Evolutionary conservation across 1,140 invertebrate genomes (phyloP).

Genomic region (Drosophila teissieri): DNA sequence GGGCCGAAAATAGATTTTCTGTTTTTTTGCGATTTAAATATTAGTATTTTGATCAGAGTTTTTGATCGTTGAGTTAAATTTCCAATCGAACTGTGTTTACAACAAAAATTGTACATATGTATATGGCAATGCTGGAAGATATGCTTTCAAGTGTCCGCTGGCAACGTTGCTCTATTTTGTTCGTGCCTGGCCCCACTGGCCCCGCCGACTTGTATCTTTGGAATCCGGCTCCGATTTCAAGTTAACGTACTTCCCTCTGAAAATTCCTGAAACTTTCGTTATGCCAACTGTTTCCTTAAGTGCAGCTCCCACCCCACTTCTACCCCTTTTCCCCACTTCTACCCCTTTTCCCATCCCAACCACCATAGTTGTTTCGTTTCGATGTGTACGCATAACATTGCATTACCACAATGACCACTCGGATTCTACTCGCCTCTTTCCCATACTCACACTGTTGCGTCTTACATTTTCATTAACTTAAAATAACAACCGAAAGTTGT

Average conservation of each 20-base stretch:
- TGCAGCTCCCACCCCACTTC: background rate
- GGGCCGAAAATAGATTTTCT: too few relatives aligned
- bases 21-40: too few relatives aligned
- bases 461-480: constrained; percentile 77
- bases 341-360: background rate
- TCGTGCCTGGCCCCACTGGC: background rate
- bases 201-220: background rate
- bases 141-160: background rate
- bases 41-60: too few relatives aligned
- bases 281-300: constrained; percentile 37
- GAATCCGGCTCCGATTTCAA: constrained; percentile 1
- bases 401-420: constrained; percentile 50
- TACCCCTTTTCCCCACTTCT: too few relatives aligned
- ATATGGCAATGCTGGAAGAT: background rate
- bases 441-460: constrained; percentile 12
- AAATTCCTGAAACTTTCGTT: constrained; percentile 22
- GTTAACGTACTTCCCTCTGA: constrained; percentile 7
- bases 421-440: constrained; percentile 24
- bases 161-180: background rate
- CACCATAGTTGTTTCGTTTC: constrained; percentile 18
- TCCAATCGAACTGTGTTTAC: too few relatives aligned
- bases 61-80: too few relatives aligned
- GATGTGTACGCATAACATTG: constrained; percentile 45
- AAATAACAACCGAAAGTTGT: constrained; percentile 74
- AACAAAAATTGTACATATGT: too few relatives aligned